A percentile compares a stretch with the other conserved stretches of the same genome.
phyloP scores from a whole-genome alignment of 2,888 invertebrate genomes.

The Odontothrips loti region DNA sequence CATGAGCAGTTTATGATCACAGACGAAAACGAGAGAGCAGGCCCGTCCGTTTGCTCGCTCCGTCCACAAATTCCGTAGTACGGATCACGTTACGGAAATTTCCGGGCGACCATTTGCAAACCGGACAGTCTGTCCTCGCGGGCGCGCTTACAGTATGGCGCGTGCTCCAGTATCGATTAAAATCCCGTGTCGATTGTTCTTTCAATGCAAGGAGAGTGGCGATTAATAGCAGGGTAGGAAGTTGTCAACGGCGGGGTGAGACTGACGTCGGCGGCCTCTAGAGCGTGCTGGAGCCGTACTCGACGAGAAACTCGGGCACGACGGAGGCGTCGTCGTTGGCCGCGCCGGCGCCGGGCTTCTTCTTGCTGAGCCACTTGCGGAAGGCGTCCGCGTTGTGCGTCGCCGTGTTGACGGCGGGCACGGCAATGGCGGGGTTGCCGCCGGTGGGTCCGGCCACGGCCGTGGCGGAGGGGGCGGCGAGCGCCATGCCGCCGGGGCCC shows the following conservation, averaged over 20 bases:
- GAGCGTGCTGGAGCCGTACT: background rate
- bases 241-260: too few relatives aligned
- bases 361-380: slow-evolving; percentile 24
- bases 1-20: too few relatives aligned
- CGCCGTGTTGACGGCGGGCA: background rate
- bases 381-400: slow-evolving; percentile 12
- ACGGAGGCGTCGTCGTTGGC: background rate
- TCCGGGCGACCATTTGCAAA: too few relatives aligned
- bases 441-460: background rate
- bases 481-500: slow-evolving; percentile 40
- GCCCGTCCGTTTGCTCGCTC: too few relatives aligned
- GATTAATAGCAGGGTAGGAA: too few relatives aligned
- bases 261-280: background rate
- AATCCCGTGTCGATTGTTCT: too few relatives aligned
- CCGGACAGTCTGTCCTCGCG: background rate
- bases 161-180: background rate
- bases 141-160: too few relatives aligned
- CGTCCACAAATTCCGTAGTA: too few relatives aligned
- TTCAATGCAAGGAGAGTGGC: too few relatives aligned
- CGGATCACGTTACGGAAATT: background rate
- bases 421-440: slow-evolving; percentile 3
- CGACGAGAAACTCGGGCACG: slow-evolving; percentile 13
- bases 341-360: background rate
- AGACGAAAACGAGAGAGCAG: too few relatives aligned
- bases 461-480: slow-evolving; percentile 3